Evolutionary conservation across 2,113 vertebrate genomes (phyloP).

Genomic region (Microcebus jonahi): DNA sequence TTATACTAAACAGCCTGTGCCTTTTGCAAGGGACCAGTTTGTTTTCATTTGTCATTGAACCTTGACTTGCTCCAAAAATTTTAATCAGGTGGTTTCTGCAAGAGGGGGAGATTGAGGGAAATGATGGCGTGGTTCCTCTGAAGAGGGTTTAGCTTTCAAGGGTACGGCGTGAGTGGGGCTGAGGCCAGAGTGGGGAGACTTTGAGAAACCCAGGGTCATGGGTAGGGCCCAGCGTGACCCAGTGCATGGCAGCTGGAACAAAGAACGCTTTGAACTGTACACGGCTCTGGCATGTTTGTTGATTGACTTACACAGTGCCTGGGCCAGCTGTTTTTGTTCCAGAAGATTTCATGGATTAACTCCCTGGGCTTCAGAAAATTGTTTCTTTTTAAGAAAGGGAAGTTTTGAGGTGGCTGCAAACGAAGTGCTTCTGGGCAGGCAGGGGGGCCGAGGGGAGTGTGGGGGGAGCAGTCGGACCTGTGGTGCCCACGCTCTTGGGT

Average conservation of each 20-base stretch:
- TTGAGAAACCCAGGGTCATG: not conserved
- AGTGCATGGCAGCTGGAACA: not conserved
- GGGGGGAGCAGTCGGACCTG: too few species aligned
- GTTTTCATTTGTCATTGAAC: constrained; percentile 49
- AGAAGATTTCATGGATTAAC: constrained; percentile 52
- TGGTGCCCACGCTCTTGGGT: not conserved
- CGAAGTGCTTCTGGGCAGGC: not conserved
- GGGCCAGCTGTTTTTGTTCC: constrained; percentile 45
- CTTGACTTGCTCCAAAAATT: constrained; percentile 39
- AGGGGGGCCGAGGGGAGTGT: not conserved
- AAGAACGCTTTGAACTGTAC: not conserved
- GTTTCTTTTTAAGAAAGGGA: constrained; percentile 55
- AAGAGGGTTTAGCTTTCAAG: not conserved
- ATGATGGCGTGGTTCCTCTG: not conserved
- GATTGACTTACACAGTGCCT: not conserved
- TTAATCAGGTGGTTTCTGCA: constrained; percentile 46
- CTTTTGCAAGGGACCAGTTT: constrained; percentile 43
- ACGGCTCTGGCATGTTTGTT: not conserved
- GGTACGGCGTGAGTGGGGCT: not conserved
- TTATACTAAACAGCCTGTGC: not conserved
- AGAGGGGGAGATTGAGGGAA: not conserved
- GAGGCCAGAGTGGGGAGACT: not conserved
- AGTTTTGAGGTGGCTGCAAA: not conserved
- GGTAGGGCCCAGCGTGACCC: not conserved
- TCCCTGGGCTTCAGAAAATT: constrained; percentile 5